Evolutionary conservation across 2,888 invertebrate genomes (phyloP), one percentile per base, ranked within the genome.

Genomic region (Odontocolon sp.): DNA sequence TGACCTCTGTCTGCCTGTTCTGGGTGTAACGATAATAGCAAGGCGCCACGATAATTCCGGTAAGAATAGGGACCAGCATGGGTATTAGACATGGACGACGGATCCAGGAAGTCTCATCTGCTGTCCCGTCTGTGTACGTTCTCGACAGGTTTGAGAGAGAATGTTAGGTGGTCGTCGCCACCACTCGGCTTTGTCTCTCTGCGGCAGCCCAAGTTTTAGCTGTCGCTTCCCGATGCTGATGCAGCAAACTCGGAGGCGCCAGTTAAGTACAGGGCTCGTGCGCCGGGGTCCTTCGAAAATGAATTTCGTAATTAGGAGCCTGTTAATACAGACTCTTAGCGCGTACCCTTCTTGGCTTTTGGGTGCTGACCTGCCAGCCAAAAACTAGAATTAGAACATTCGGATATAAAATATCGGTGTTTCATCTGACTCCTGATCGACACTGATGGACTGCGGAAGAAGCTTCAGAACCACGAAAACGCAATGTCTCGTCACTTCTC

Each of bases 241-340:
- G 54, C 67, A 74, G 81, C 78, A 83, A 85, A 84, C 83, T 77
- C 61, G 33, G 50, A 83, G 87, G 87, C 88, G 87, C 87, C 87
- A 85, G 83, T 82, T 86, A 88, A 88, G 80, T 88, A 85, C 81
- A 85, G 85, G 83, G 80, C 82, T 54, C 47, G 26, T 66, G 42
- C 76, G 80, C 77, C 83, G 75, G 69, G 57, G 45, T 67, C 50
- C 69, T 56, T 66, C 64, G 47, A 68, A 79, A 73, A 79, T 77
- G 77, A 80, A 79, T 75, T 79, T 77, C 47, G 66, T 80, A 80
- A 79, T 80, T 79, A 72, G 69, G 66, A 64, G 73, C 64, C 72
- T 69, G 71, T 77, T 77, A 77, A 79, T 79, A 52, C 52, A 21
- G 36, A 47, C 69, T 40, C 64, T 75, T 54, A 9, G 63, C 40